Evolutionary conservation across 1,140 invertebrate genomes (phyloP).

Genomic region (Sitophilus oryzae): DNA sequence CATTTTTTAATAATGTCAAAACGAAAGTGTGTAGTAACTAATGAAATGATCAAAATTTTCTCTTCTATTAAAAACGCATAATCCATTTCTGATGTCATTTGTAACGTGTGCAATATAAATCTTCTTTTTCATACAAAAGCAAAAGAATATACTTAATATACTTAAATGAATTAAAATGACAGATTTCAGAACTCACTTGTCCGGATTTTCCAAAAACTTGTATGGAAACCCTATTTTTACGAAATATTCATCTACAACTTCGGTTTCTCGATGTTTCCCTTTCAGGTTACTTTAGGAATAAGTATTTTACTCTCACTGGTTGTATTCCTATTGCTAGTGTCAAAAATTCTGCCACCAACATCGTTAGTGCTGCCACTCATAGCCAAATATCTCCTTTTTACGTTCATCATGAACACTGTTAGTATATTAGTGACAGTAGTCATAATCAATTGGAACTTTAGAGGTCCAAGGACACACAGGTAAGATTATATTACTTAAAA

Average conservation of each 20-base stretch:
- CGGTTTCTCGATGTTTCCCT: constrained; percentile 6
- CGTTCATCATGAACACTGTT: constrained; percentile 99
- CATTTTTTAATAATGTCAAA: too few species aligned
- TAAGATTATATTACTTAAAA: constrained; percentile 29
- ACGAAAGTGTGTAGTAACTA: too few species aligned
- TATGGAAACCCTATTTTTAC: too few species aligned
- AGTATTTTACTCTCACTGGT: constrained; percentile 98
- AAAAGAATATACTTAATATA: too few species aligned
- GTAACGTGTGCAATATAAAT: too few species aligned
- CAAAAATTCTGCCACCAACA: constrained; percentile 97
- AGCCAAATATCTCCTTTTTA: constrained; percentile 97
- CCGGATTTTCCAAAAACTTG: too few species aligned
- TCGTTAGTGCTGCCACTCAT: constrained; percentile 93
- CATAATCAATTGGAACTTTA: constrained; percentile 99
- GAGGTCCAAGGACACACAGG: constrained; percentile 81
- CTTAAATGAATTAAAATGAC: too few species aligned
- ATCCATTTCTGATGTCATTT: too few species aligned
- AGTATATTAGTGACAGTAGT: constrained; percentile 98
- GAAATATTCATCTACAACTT: neutral
- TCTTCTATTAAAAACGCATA: too few species aligned
- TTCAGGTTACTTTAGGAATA: constrained; percentile 87
- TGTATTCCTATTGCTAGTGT: constrained; percentile 97
- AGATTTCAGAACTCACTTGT: too few species aligned
- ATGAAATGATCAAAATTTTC: too few species aligned
- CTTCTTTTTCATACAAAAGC: too few species aligned